These are phyloP conservation scores for Fregetta grallaria DNA, from an alignment of 2,113 vertebrate species.

Conservation along the genomic window DNA sequence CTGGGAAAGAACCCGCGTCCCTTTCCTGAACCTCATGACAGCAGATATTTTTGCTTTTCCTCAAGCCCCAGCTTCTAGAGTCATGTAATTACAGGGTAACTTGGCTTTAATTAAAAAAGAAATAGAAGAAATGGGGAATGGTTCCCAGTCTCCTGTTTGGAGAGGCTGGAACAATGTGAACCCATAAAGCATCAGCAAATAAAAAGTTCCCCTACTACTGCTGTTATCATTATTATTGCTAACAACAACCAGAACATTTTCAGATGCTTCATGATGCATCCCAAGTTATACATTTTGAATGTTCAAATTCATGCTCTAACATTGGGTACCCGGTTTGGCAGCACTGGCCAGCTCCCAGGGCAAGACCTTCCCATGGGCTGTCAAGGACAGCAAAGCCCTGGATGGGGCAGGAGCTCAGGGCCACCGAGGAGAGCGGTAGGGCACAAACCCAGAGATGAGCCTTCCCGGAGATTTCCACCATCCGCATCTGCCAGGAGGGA, in stretches of 20 bases:
- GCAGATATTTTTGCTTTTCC: neutral
- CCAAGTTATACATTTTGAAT: neutral
- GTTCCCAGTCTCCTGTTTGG: neutral
- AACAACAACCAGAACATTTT: neutral
- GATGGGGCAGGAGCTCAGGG: neutral
- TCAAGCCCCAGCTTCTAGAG: neutral
- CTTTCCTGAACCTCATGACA: neutral
- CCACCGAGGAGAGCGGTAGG: rapidly evolving
- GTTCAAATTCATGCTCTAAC: no score
- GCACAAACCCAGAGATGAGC: neutral
- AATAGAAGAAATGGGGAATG: neutral
- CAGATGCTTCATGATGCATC: neutral
- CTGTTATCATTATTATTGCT: neutral
- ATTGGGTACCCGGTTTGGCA: neutral
- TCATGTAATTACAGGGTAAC: neutral
- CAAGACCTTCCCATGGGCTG: neutral
- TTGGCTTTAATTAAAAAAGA: neutral
- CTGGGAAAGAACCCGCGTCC: neutral
- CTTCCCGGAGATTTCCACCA: neutral
- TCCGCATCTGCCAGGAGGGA: neutral
- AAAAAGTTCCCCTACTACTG: neutral
- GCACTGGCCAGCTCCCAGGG: neutral
- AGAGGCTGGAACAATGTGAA: neutral
- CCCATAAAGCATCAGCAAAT: neutral
- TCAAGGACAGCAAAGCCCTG: neutral